A percentile compares a stretch with the other conserved stretches of the same genome.
These are phyloP conservation scores for Gopherus evgoodei DNA, from an alignment of 2,113 vertebrate genomes.

Conservation along the genomic window DNA sequence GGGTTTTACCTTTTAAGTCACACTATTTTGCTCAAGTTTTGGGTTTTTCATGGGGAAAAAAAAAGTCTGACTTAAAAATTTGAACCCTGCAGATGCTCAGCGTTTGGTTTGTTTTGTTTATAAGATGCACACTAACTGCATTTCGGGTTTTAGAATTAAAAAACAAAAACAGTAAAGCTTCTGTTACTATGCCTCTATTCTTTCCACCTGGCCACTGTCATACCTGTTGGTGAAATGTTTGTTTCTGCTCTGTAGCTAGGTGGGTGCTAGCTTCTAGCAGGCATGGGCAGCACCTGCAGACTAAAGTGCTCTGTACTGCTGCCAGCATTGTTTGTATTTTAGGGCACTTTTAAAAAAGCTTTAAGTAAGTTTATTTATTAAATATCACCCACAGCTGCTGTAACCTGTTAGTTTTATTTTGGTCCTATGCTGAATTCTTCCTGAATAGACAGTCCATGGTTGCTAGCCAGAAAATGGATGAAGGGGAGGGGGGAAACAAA, in stretches of 20 bases:
- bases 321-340: not conserved
- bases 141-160: not conserved
- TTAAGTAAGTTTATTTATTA: not conserved
- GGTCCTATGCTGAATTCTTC: not conserved
- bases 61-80: not conserved
- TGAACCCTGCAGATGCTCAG: not conserved
- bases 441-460: not conserved
- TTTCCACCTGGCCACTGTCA: no score
- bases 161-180: not conserved
- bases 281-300: not conserved
- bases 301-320: not conserved
- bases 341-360: not conserved
- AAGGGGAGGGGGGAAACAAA: not conserved
- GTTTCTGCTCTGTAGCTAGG: not conserved
- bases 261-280: not conserved
- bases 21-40: not conserved
- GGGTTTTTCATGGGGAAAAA: not conserved
- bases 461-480: not conserved
- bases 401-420: not conserved
- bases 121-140: not conserved
- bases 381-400: not conserved
- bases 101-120: constrained; percentile 10
- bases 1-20: not conserved
- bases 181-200: no score
- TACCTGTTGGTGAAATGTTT: not conserved